A percentile compares a stretch with the other conserved stretches of the same genome.
phyloP scores from a whole-genome alignment of 2,113 vertebrate species.

The Varanus salvator region DNA sequence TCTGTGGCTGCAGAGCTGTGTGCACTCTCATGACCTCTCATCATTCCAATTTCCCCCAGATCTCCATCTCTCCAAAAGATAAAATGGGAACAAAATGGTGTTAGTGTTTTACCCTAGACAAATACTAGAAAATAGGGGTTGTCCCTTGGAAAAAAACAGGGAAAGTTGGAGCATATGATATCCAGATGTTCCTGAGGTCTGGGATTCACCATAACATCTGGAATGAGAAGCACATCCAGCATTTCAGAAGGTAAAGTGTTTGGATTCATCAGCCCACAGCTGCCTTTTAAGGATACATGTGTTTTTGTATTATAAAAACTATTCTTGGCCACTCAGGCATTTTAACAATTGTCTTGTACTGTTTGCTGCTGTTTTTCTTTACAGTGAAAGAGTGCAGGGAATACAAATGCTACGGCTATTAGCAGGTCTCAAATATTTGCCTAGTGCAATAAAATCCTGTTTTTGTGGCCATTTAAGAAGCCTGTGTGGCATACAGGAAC shows the following conservation, averaged over 20 bases:
- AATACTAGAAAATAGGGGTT: not conserved
- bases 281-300: slow-evolving; percentile 1
- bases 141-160: not conserved
- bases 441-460: slow-evolving; percentile 35
- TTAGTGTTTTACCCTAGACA: not conserved
- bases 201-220: slow-evolving; percentile 16
- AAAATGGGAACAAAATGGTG: not conserved
- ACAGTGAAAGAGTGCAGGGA: slow-evolving; percentile 32
- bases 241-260: not conserved
- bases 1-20: not conserved
- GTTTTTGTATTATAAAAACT: slow-evolving; percentile 39
- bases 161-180: not conserved
- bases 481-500: slow-evolving; percentile 31
- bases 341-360: slow-evolving; percentile 31
- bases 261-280: slow-evolving; percentile 24
- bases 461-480: slow-evolving; percentile 43
- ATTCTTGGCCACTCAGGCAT: slow-evolving; percentile 34
- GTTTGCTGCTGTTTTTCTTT: slow-evolving; percentile 37
- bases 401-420: slow-evolving; percentile 21
- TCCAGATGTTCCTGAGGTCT: slow-evolving; percentile 15
- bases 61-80: not conserved
- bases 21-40: not conserved
- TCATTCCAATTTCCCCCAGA: not conserved
- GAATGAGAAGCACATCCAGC: slow-evolving; percentile 1
- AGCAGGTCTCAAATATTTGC: slow-evolving; percentile 46